A percentile compares a stretch with the other conserved stretches of the same genome.
These are phyloP conservation scores for Tamandua tetradactyla DNA, from an alignment of 2,797 vertebrate species.

Conservation along the genomic window DNA sequence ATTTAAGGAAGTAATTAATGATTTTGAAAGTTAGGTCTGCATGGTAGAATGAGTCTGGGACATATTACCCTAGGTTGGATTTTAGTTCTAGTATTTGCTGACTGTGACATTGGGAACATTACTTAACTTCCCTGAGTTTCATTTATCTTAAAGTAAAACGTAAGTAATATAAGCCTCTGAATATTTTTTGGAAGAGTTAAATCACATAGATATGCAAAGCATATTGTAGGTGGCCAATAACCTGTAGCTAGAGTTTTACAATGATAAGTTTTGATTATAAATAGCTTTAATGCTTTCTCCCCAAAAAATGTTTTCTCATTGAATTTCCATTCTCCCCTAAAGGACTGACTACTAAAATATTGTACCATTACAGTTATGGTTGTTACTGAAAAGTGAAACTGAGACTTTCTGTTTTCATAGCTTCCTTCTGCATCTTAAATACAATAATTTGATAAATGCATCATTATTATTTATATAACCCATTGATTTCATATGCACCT, in stretches of 20 bases:
- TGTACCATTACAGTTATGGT: background rate
- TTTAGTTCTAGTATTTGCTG: background rate
- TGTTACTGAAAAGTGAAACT: background rate
- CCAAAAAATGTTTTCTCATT: background rate
- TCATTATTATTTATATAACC: background rate
- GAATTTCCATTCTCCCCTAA: background rate
- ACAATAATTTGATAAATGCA: background rate
- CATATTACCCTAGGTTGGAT: background rate
- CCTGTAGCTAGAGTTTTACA: background rate
- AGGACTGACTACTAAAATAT: background rate
- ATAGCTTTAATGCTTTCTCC: background rate
- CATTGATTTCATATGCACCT: background rate
- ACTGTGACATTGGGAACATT: background rate
- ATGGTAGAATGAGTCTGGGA: background rate
- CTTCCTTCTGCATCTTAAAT: background rate
- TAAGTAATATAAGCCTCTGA: background rate
- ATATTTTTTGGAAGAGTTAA: background rate
- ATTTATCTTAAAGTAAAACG: background rate
- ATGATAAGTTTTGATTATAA: background rate
- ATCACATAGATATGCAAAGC: background rate
- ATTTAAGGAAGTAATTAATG: background rate
- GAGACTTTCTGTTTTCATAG: background rate
- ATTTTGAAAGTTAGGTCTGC: background rate
- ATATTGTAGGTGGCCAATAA: background rate
- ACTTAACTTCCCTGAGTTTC: background rate